phyloP scores from a whole-genome alignment of 2,888 invertebrate genomes.

The Patella caerulea region DNA sequence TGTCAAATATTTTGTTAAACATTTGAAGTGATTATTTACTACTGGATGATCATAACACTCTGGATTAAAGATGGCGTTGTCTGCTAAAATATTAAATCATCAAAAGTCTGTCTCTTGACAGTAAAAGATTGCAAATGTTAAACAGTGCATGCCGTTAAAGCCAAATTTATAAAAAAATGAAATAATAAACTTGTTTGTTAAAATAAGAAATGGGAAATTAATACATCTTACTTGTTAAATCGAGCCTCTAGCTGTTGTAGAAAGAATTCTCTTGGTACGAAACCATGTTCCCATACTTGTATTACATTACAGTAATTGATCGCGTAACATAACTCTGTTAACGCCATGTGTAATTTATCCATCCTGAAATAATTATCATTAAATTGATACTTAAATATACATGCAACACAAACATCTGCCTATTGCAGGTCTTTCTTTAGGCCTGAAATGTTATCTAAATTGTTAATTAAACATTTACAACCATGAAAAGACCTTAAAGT shows the following conservation, averaged over 20 bases:
- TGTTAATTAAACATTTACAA: too few species aligned
- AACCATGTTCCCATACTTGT: conserved; percentile 98
- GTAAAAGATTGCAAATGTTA: too few species aligned
- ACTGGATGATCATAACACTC: too few species aligned
- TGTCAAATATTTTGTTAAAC: too few species aligned
- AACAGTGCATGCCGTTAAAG: background rate
- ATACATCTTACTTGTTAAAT: conserved; percentile 71
- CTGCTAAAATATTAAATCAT: too few species aligned
- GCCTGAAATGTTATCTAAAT: too few species aligned
- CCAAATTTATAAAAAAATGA: background rate
- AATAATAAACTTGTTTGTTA: background rate
- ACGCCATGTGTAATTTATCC: conserved; percentile 98
- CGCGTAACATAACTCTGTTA: conserved; percentile 96
- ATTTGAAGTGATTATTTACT: too few species aligned
- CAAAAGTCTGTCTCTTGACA: too few species aligned
- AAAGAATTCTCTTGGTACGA: conserved; percentile 97
- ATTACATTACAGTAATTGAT: conserved; percentile 97
- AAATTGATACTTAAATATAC: background rate
- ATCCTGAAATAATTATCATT: conserved; percentile 75
- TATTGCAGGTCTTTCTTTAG: too few species aligned
- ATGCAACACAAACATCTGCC: too few species aligned
- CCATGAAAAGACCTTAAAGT: too few species aligned
- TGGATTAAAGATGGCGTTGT: too few species aligned
- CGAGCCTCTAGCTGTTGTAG: conserved; percentile 93
- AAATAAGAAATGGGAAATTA: background rate